phyloP scores from a whole-genome alignment of 2,797 vertebrate genomes.

The Neomorphus geoffroyi region DNA sequence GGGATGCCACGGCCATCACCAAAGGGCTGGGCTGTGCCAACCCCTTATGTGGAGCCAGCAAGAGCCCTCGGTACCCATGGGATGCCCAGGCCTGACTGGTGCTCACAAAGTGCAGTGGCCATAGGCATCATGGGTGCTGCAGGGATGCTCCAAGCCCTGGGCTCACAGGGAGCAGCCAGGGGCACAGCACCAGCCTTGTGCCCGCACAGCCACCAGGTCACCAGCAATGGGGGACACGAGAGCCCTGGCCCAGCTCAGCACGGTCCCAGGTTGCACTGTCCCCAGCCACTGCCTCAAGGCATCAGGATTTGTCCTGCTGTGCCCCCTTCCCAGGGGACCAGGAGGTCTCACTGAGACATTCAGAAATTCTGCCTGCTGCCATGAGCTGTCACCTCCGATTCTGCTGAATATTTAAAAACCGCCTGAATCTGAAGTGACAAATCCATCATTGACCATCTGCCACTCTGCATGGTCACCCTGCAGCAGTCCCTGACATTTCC shows the following conservation, averaged over 20 bases:
- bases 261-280: fast-evolving
- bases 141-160: neutral
- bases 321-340: constrained; percentile 16
- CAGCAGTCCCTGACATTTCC: constrained; percentile 69
- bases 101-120: fast-evolving
- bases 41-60: fast-evolving
- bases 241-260: fast-evolving
- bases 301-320: neutral
- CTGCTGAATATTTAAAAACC: constrained; percentile 60
- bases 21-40: neutral
- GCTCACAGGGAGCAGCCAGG: neutral
- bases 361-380: constrained; percentile 58
- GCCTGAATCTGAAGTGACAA: constrained; percentile 67
- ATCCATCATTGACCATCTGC: constrained; percentile 71
- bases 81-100: fast-evolving
- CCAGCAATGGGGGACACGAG: neutral
- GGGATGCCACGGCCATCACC: neutral
- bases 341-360: neutral
- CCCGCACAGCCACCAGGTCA: neutral
- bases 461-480: constrained; percentile 63
- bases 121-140: neutral
- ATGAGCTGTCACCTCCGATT: constrained; percentile 62
- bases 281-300: neutral
- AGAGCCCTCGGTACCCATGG: fast-evolving
- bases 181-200: neutral